These are phyloP conservation scores for Bambusicola thoracicus DNA, from an alignment of 2,113 vertebrate species.

Conservation along the genomic window DNA sequence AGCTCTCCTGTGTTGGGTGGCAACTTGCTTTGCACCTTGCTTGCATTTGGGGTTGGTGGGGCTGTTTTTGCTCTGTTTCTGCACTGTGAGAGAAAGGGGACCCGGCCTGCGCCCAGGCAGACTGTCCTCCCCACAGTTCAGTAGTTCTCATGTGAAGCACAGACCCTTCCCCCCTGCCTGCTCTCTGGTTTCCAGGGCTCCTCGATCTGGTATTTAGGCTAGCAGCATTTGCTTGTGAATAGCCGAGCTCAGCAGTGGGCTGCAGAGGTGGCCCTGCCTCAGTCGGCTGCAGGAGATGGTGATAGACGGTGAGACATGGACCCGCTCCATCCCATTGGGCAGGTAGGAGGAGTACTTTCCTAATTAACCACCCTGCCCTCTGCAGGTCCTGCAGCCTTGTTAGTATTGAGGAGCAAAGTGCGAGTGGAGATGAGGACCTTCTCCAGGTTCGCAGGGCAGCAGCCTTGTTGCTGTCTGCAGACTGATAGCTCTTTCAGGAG, in stretches of 20 bases:
- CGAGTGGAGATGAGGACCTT: background rate
- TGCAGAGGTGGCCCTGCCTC: slow-evolving; percentile 41
- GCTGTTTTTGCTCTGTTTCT: background rate
- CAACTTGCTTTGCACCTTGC: background rate
- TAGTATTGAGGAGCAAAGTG: background rate
- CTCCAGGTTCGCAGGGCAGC: background rate
- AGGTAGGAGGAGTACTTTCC: background rate
- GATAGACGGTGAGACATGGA: background rate
- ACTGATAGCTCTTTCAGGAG: background rate
- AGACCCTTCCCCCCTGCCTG: background rate
- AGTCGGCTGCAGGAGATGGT: slow-evolving; percentile 30
- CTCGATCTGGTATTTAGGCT: slow-evolving; percentile 71
- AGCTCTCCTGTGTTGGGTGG: background rate
- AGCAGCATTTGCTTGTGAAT: slow-evolving; percentile 77
- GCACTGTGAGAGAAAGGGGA: background rate
- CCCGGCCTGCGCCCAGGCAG: slow-evolving; percentile 22
- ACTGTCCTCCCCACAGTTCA: slow-evolving; percentile 23
- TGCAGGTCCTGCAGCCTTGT: background rate
- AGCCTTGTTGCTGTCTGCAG: background rate
- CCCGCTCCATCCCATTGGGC: background rate
- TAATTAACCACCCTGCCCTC: background rate
- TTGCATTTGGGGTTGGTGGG: background rate
- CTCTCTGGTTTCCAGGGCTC: slow-evolving; percentile 68
- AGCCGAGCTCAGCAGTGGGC: slow-evolving; percentile 42
- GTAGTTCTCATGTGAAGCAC: slow-evolving; percentile 4